phyloP scores from a whole-genome alignment of 2,113 vertebrate genomes.

The Piprites chloris region DNA sequence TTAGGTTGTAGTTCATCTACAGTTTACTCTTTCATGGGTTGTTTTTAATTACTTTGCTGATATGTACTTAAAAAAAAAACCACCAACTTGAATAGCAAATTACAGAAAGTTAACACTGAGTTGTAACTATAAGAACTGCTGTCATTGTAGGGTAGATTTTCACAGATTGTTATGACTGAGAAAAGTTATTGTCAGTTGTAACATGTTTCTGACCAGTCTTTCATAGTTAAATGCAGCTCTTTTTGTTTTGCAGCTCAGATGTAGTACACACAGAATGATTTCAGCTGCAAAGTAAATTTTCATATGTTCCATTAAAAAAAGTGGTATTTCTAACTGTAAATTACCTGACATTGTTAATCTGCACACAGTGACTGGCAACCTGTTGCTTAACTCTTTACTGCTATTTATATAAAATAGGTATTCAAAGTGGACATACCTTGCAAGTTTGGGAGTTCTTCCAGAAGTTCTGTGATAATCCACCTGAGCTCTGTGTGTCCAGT shows the following conservation, averaged over 20 bases:
- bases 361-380: neutral
- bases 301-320: neutral
- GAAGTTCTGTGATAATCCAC: conserved; percentile 68
- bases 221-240: neutral
- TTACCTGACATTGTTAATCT: neutral
- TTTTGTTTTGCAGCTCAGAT: neutral
- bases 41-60: neutral
- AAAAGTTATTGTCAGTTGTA: neutral
- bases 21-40: neutral
- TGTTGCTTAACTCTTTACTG: neutral
- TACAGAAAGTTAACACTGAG: neutral
- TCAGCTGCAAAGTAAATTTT: neutral
- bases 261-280: conserved; percentile 1
- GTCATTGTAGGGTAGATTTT: neutral
- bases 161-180: neutral
- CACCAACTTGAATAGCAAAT: neutral
- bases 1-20: neutral
- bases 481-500: conserved; percentile 57
- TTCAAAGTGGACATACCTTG: conserved; percentile 72
- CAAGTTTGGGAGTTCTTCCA: conserved; percentile 55
- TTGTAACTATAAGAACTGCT: neutral
- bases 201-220: neutral
- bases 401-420: neutral
- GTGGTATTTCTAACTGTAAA: neutral
- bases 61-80: neutral